phyloP scores from a whole-genome alignment of 2,888 invertebrate genomes.

The Brachyopa scutellaris region DNA sequence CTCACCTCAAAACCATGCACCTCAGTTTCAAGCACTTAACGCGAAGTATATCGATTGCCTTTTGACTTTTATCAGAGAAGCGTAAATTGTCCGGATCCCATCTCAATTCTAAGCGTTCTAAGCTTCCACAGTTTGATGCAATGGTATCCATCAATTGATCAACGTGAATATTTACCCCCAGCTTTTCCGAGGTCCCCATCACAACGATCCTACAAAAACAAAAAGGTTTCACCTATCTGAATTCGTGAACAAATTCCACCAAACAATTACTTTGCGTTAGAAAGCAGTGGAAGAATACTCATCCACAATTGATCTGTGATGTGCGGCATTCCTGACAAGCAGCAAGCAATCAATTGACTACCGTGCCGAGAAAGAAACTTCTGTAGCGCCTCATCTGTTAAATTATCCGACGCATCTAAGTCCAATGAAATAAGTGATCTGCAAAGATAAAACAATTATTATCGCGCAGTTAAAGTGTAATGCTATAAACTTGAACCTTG shows the following conservation, averaged over 20 bases:
- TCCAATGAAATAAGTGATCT: conserved; percentile 93
- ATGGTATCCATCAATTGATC: conserved; percentile 99
- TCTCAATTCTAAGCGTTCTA: conserved; percentile 95
- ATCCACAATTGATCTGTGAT: conserved; percentile 99
- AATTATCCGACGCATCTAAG: conserved; percentile 96
- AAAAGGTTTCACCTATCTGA: background rate
- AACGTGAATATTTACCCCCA: conserved; percentile 98
- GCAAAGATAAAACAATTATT: conserved; percentile 16
- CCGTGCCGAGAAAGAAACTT: conserved; percentile 96
- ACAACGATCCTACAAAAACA: conserved; percentile 90
- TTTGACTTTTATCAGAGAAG: conserved; percentile 99
- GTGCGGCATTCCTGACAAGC: conserved; percentile 97
- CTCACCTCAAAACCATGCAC: conserved; percentile 95
- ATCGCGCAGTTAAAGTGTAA: background rate
- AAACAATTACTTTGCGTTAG: conserved; percentile 92
- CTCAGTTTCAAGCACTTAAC: conserved; percentile 96
- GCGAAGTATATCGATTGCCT: conserved; percentile 98
- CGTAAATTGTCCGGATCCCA: conserved; percentile 99
- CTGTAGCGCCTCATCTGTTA: conserved; percentile 95
- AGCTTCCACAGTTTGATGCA: conserved; percentile 93
- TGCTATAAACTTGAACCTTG: conserved; percentile 81
- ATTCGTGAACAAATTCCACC: background rate
- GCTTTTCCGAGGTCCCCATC: conserved; percentile 98
- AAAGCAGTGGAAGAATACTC: conserved; percentile 94
- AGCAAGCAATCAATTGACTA: conserved; percentile 92